A percentile compares a stretch with the other conserved stretches of the same genome.
These are phyloP conservation scores for Hyles vespertilio DNA, from an alignment of 1,140 invertebrate genomes.

Conservation along the genomic window DNA sequence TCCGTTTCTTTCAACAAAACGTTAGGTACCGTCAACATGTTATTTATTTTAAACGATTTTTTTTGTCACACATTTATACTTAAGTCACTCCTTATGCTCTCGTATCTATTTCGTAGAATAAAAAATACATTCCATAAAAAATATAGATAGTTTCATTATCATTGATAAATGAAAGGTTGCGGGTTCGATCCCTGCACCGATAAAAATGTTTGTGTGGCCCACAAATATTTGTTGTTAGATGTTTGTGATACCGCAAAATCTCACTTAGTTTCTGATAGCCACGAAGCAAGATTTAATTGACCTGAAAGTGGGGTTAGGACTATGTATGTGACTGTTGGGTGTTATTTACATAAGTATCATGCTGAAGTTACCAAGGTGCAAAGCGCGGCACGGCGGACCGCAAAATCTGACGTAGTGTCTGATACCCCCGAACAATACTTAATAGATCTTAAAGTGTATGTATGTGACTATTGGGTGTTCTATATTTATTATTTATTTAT, in stretches of 20 bases:
- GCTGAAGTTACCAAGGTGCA: slow-evolving; percentile 56
- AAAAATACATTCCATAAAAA: slow-evolving; percentile 12
- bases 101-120: too few relatives aligned
- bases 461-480: not conserved
- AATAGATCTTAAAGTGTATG: not conserved
- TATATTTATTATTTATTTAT: not conserved
- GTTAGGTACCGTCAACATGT: slow-evolving; percentile 31
- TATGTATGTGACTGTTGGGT: not conserved
- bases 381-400: slow-evolving; percentile 22
- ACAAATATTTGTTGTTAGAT: too few relatives aligned
- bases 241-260: too few relatives aligned
- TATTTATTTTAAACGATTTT: too few relatives aligned
- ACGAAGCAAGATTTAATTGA: too few relatives aligned
- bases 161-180: not conserved
- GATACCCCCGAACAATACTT: too few relatives aligned
- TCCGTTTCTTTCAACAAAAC: slow-evolving; percentile 50
- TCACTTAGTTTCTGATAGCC: too few relatives aligned
- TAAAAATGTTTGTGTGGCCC: too few relatives aligned
- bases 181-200: too few relatives aligned
- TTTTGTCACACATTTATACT: too few relatives aligned
- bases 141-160: not conserved
- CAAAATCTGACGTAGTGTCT: too few relatives aligned
- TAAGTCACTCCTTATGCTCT: too few relatives aligned
- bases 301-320: not conserved
- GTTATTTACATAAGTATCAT: slow-evolving; percentile 26